These are phyloP conservation scores for Crotophaga sulcirostris DNA, from an alignment of 2,113 vertebrate species.

Conservation along the genomic window DNA sequence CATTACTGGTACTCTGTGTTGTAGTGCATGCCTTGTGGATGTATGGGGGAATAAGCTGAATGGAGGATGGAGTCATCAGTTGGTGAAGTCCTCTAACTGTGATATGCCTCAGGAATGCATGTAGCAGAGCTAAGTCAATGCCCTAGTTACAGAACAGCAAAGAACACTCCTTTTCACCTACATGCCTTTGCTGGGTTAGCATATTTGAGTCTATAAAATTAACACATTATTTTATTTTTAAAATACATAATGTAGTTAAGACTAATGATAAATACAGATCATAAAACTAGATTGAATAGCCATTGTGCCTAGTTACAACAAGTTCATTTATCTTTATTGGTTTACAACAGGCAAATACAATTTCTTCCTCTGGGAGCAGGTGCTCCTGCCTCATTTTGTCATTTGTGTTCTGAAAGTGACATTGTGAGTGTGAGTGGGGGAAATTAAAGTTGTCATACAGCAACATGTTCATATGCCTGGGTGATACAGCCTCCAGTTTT, in stretches of 20 bases:
- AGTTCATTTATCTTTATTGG: slow-evolving; percentile 39
- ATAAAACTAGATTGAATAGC: slow-evolving; percentile 31
- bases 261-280: slow-evolving; percentile 12
- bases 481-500: neutral
- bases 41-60: neutral
- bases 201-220: neutral
- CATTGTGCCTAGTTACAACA: slow-evolving; percentile 12
- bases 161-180: neutral
- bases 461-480: neutral
- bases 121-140: neutral
- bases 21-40: neutral
- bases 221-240: neutral
- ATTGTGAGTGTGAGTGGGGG: neutral
- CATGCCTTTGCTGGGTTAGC: neutral
- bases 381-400: slow-evolving; percentile 21
- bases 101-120: neutral
- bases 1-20: neutral
- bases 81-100: neutral
- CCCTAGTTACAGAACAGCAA: neutral
- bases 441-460: neutral
- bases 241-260: neutral
- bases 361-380: slow-evolving; percentile 29
- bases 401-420: slow-evolving; percentile 19
- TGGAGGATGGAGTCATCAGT: neutral
- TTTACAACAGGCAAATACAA: slow-evolving; percentile 59